These are phyloP conservation scores for Lagopus muta DNA, from an alignment of 2,113 vertebrate genomes.

Conservation along the genomic window DNA sequence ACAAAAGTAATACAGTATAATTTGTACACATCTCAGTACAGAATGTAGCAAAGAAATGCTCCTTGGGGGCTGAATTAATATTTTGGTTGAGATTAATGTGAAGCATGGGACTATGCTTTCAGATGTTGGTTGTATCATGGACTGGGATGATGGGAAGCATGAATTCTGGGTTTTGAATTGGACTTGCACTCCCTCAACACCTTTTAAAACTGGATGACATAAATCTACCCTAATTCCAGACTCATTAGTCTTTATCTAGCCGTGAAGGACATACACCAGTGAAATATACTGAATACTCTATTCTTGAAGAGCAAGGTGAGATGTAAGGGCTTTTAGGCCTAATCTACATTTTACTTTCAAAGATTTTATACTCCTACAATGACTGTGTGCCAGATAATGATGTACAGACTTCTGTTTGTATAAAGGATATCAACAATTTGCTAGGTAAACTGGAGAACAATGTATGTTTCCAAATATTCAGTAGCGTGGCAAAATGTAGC, in stretches of 20 bases:
- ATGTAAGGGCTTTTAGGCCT: background rate
- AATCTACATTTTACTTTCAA: background rate
- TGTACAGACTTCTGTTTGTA: background rate
- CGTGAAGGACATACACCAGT: constrained; percentile 19
- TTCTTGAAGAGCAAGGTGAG: background rate
- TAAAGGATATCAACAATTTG: background rate
- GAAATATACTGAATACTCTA: background rate
- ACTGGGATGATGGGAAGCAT: background rate
- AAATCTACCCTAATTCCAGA: constrained; percentile 46
- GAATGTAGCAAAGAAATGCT: background rate
- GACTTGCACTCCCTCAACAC: constrained; percentile 9
- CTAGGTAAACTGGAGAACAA: background rate
- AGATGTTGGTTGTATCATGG: background rate
- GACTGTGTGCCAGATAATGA: background rate
- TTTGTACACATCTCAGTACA: background rate
- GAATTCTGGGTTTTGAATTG: constrained; percentile 1
- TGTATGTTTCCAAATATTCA: background rate
- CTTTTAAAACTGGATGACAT: constrained; percentile 32
- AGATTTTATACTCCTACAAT: background rate
- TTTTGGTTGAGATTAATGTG: background rate
- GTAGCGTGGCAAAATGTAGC: background rate
- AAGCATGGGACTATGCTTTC: constrained; percentile 2
- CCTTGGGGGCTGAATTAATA: background rate
- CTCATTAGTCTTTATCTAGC: constrained; percentile 42
- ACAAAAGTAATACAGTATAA: background rate